phyloP scores from a whole-genome alignment of 2,113 vertebrate genomes.

The Myrmophylax atrothorax region DNA sequence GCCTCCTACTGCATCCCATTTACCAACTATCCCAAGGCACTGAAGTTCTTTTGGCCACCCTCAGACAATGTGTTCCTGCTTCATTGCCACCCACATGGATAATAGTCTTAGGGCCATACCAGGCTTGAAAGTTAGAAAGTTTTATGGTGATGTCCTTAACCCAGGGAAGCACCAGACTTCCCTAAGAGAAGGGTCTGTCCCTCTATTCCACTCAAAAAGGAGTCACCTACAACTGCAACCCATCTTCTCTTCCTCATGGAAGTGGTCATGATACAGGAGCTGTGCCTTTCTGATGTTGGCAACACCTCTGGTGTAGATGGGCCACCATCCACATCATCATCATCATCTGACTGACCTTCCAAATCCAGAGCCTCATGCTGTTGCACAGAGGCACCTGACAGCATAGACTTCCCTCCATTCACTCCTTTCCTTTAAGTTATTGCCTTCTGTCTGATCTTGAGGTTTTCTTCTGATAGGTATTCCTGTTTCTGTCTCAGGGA shows the following conservation, averaged over 20 bases:
- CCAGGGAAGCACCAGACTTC: too few relatives aligned
- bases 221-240: background rate
- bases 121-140: too few relatives aligned
- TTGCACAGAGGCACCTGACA: background rate
- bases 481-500: background rate
- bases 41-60: too few relatives aligned
- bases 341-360: background rate
- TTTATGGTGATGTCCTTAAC: too few relatives aligned
- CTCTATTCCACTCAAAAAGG: background rate
- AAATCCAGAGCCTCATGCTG: background rate
- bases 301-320: background rate
- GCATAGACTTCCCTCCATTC: background rate
- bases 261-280: fast-evolving
- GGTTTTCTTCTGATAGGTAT: background rate
- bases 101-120: too few relatives aligned
- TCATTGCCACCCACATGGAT: too few relatives aligned
- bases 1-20: too few relatives aligned
- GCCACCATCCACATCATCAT: background rate
- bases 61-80: too few relatives aligned
- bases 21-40: too few relatives aligned
- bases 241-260: background rate
- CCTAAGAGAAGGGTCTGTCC: too few relatives aligned
- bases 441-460: background rate
- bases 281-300: background rate
- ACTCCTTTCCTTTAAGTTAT: background rate